Evolutionary conservation across 1,140 invertebrate species (phyloP).

Genomic region (Fopius arisanus): DNA sequence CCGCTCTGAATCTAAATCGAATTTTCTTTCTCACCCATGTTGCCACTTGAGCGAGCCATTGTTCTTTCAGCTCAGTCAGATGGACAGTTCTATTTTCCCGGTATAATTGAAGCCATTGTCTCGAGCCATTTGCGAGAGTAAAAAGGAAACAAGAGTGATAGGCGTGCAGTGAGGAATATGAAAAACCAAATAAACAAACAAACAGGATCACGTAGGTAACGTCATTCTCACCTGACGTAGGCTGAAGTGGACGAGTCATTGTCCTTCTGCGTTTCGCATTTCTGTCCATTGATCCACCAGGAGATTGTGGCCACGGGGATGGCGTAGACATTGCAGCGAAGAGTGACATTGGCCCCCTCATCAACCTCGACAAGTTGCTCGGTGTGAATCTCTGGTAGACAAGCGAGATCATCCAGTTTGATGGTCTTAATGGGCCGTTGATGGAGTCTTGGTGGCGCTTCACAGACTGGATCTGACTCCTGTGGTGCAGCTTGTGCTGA

Average conservation of each 20-base stretch:
- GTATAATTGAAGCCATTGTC: conserved; percentile 20
- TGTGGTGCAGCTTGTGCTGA: conserved; percentile 71
- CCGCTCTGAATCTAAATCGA: conserved; percentile 8
- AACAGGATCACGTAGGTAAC: not conserved
- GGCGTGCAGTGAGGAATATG: not conserved
- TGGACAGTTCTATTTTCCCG: conserved; percentile 8
- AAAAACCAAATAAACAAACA: not conserved
- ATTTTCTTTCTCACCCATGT: not conserved
- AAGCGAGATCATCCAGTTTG: conserved; percentile 79
- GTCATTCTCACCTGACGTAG: conserved; percentile 36
- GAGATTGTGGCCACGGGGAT: conserved; percentile 79
- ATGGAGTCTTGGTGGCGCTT: conserved; percentile 72
- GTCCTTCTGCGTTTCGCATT: conserved; percentile 53
- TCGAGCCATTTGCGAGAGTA: not conserved
- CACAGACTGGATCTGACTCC: conserved; percentile 75
- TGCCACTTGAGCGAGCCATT: conserved; percentile 11
- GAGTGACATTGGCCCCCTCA: conserved; percentile 80
- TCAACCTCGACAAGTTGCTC: conserved; percentile 69
- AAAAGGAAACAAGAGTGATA: not conserved
- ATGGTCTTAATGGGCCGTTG: conserved; percentile 75
- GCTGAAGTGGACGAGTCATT: conserved; percentile 47
- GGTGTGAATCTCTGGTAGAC: conserved; percentile 78
- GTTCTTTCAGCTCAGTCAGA: not conserved
- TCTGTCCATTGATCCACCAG: conserved; percentile 82
- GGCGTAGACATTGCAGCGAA: conserved; percentile 80